phyloP scores from a whole-genome alignment of 2,888 invertebrate genomes.

The Anodontia alba region DNA sequence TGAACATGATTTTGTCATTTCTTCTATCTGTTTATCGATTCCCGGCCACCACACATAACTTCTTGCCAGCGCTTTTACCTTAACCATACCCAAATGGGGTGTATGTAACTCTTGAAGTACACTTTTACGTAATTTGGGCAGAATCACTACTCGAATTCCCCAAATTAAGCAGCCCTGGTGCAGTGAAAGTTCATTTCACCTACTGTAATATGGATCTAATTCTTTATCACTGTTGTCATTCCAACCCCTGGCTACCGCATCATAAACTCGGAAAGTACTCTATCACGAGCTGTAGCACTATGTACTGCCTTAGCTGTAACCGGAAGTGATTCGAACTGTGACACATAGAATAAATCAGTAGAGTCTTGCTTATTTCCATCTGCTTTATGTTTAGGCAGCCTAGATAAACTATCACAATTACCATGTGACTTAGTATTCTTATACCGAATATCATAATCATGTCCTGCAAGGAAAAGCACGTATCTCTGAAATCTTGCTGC shows the following conservation, averaged over 20 bases:
- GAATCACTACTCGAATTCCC: constrained; percentile 76
- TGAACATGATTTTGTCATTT: too few relatives aligned
- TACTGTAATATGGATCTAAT: too few relatives aligned
- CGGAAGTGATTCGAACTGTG: too few relatives aligned
- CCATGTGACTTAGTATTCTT: constrained; percentile 28
- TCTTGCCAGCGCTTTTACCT: constrained; percentile 73
- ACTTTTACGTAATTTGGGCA: constrained; percentile 47
- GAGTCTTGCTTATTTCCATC: background rate
- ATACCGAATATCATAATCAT: constrained; percentile 16
- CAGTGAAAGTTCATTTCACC: too few relatives aligned
- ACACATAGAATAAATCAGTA: constrained; percentile 29
- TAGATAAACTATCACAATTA: constrained; percentile 40
- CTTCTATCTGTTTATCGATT: constrained; percentile 61
- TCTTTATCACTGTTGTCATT: too few relatives aligned
- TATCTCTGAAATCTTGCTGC: constrained; percentile 36
- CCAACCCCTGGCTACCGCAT: too few relatives aligned
- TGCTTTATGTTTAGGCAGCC: constrained; percentile 23
- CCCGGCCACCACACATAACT: constrained; percentile 75
- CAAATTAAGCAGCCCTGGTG: too few relatives aligned
- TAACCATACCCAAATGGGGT: constrained; percentile 75
- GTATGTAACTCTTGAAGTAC: constrained; percentile 69
- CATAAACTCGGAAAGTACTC: constrained; percentile 67
- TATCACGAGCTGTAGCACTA: constrained; percentile 45
- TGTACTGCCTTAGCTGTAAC: constrained; percentile 30
- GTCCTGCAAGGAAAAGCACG: constrained; percentile 24